Conservation (phyloP, 2,113 vertebrate genomes). For the Eretmochelys imbricata region DNA sequence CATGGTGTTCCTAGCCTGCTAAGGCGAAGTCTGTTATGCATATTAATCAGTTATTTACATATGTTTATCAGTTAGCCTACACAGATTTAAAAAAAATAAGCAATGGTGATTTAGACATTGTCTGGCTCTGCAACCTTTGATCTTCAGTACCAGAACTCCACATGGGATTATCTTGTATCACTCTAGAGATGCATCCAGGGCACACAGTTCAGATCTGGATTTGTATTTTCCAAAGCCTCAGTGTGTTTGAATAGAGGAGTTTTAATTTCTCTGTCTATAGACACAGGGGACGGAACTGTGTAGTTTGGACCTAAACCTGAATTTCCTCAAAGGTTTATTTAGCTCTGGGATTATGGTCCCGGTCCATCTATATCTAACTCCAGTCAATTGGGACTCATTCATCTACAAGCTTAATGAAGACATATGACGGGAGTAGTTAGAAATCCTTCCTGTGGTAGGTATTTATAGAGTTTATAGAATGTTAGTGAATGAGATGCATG, state of each 20-base stretch:
- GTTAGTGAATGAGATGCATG: neutral
- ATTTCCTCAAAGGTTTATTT: neutral
- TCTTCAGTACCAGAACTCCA: neutral
- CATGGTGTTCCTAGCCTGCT: neutral
- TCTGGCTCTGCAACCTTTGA: neutral
- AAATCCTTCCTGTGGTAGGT: neutral
- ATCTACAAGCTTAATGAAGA: neutral
- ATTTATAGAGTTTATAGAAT: neutral
- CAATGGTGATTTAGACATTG: neutral
- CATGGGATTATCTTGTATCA: neutral
- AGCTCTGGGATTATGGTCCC: neutral
- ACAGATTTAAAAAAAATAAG: neutral
- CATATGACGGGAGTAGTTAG: neutral
- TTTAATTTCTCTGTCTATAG: neutral
- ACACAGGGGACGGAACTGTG: neutral
- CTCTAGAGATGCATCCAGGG: neutral
- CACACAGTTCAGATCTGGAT: neutral
- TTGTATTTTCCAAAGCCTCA: neutral
- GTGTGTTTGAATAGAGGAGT: neutral
- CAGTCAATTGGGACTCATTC: rapidly evolving
- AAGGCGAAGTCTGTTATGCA: neutral
- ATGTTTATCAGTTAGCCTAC: neutral
- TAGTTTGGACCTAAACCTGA: neutral
- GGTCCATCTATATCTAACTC: rapidly evolving
- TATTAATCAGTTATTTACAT: neutral